A percentile compares a stretch with the other conserved stretches of the same genome.
These are phyloP conservation scores for Capra hircus DNA, from an alignment of 2,113 vertebrate genomes.

Conservation along the genomic window DNA sequence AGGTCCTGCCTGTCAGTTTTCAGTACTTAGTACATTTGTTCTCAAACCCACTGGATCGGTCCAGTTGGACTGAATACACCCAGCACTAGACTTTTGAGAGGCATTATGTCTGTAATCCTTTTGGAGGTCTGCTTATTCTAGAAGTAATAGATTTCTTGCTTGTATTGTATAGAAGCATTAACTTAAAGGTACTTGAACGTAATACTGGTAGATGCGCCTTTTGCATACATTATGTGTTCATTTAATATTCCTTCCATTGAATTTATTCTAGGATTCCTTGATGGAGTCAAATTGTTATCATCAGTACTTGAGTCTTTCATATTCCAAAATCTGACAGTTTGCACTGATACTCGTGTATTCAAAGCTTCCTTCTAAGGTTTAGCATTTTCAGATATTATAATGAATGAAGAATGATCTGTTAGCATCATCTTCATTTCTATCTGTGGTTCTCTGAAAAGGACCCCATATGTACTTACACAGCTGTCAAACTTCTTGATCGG, in stretches of 20 bases:
- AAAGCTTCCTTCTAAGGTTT: background rate
- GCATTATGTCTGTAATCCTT: background rate
- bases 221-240: constrained; percentile 12
- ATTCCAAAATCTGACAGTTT: constrained; percentile 8
- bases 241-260: constrained; percentile 33
- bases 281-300: constrained; percentile 41
- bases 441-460: background rate
- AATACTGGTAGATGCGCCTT: constrained; percentile 29
- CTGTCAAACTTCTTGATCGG: background rate
- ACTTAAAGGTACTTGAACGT: constrained; percentile 57
- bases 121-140: constrained; percentile 43
- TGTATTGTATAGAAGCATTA: constrained; percentile 34
- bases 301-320: constrained; percentile 37
- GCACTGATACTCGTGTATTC: background rate
- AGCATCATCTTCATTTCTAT: constrained; percentile 16
- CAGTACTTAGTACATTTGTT: background rate
- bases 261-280: constrained; percentile 45
- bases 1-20: background rate
- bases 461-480: background rate
- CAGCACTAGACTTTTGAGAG: background rate
- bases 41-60: background rate
- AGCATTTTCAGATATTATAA: background rate
- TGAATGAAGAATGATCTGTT: constrained; percentile 17
- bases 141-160: constrained; percentile 37
- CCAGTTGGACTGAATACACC: background rate